Evolutionary conservation across 2,797 vertebrate species (phyloP).

Genomic region (Cynopterus sphinx): DNA sequence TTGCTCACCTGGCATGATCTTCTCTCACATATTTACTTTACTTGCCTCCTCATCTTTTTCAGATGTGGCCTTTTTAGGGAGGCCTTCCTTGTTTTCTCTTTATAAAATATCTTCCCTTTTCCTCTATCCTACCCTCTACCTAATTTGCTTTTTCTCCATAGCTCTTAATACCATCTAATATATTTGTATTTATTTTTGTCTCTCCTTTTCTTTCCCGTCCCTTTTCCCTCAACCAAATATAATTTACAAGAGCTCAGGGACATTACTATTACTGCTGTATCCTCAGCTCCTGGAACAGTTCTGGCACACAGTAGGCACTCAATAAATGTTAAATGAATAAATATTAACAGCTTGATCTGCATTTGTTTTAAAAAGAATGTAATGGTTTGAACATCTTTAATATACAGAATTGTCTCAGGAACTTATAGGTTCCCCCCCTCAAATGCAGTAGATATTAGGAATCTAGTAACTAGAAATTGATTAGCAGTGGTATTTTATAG

Average conservation of each 20-base stretch:
- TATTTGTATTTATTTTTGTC: neutral
- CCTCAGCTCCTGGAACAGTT: neutral
- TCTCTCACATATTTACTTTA: neutral
- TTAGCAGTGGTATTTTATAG: neutral
- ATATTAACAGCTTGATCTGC: neutral
- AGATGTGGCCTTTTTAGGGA: neutral
- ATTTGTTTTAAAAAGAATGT: neutral
- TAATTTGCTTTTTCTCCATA: conserved; percentile 14
- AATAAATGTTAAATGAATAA: neutral
- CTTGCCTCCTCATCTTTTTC: neutral
- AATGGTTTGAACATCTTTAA: conserved; percentile 17
- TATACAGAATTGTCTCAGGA: neutral
- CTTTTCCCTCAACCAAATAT: neutral
- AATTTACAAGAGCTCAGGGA: neutral
- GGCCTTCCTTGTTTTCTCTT: neutral
- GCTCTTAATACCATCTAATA: neutral
- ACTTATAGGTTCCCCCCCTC: neutral
- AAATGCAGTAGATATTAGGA: neutral
- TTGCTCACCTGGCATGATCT: neutral
- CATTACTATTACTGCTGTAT: neutral
- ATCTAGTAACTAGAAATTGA: neutral
- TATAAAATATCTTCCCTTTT: neutral
- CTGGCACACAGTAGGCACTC: neutral
- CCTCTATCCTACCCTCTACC: neutral
- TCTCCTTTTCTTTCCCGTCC: neutral